Evolutionary conservation across 1,140 invertebrate species (phyloP).

Genomic region (Brachionus calyciflorus): DNA sequence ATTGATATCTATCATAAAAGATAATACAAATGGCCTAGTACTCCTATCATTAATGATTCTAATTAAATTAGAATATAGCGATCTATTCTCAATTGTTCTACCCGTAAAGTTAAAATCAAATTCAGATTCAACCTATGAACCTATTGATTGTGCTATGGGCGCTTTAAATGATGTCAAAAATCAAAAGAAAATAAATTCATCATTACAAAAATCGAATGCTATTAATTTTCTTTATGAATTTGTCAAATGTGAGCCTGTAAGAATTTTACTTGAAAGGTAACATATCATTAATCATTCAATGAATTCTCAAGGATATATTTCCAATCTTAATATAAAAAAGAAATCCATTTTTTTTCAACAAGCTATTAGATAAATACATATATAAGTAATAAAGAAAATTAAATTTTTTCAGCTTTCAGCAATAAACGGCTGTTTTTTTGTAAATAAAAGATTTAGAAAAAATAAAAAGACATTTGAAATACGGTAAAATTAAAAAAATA

Average conservation of each 20-base stretch:
- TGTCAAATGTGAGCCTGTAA: constrained; percentile 18
- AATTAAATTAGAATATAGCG: constrained; percentile 21
- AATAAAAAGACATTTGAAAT: too few species aligned
- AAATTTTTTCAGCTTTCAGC: too few species aligned
- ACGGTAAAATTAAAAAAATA: too few species aligned
- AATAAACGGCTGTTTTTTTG: too few species aligned
- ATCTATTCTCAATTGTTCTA: constrained; percentile 11
- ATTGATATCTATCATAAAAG: constrained; percentile 26
- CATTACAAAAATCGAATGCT: not conserved
- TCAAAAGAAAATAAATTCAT: constrained; percentile 25
- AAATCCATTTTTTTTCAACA: too few species aligned
- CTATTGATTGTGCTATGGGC: constrained; percentile 24
- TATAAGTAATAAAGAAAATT: too few species aligned
- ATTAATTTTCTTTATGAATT: constrained; percentile 40
- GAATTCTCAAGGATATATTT: too few species aligned
- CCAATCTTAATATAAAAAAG: too few species aligned
- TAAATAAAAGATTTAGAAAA: too few species aligned
- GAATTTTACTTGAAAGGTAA: not conserved
- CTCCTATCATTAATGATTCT: constrained; percentile 14
- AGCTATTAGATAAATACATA: too few species aligned
- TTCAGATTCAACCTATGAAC: constrained; percentile 3
- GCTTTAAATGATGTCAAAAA: constrained; percentile 16
- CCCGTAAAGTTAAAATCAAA: constrained; percentile 21
- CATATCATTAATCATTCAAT: not conserved
- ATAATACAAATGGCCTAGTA: constrained; percentile 31